phyloP scores from a whole-genome alignment of 2,888 invertebrate genomes.

The Exephanes ischioxanthus region DNA sequence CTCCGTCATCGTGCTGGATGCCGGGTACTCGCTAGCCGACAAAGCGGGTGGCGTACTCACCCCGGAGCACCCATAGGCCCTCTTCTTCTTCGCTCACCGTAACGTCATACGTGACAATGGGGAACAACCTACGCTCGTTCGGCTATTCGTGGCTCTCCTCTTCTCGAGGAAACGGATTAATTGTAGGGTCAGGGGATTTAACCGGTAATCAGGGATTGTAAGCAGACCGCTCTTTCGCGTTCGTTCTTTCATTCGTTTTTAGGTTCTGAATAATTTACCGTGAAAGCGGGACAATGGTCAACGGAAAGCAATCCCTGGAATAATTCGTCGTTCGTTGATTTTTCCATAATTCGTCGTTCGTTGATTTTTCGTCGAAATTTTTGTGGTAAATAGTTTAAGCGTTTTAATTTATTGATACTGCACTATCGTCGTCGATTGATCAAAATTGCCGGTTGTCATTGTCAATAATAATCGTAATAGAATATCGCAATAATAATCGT shows the following conservation, averaged over 20 bases:
- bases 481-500: too few relatives aligned
- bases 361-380: too few relatives aligned
- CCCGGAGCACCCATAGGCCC: conserved; percentile 59
- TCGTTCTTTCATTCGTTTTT: not conserved
- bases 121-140: conserved; percentile 21
- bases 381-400: too few relatives aligned
- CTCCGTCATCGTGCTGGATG: not conserved
- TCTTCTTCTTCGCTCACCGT: conserved; percentile 28
- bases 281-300: too few relatives aligned
- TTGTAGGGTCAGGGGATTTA: conserved; percentile 73
- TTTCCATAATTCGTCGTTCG: too few relatives aligned
- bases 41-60: conserved; percentile 62
- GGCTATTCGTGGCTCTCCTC: conserved; percentile 28
- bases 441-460: too few relatives aligned
- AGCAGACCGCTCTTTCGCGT: not conserved
- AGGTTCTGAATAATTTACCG: not conserved
- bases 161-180: conserved; percentile 79
- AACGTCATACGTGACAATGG: conserved; percentile 55
- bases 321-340: too few relatives aligned
- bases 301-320: too few relatives aligned
- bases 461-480: too few relatives aligned
- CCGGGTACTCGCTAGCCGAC: conserved; percentile 64
- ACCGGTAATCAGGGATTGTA: not conserved
- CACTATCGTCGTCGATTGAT: too few relatives aligned
- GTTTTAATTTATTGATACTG: too few relatives aligned